Evolutionary conservation across 2,888 invertebrate species (phyloP), one percentile per base, ranked within the genome.

Genomic region (Pandemis heparana): DNA sequence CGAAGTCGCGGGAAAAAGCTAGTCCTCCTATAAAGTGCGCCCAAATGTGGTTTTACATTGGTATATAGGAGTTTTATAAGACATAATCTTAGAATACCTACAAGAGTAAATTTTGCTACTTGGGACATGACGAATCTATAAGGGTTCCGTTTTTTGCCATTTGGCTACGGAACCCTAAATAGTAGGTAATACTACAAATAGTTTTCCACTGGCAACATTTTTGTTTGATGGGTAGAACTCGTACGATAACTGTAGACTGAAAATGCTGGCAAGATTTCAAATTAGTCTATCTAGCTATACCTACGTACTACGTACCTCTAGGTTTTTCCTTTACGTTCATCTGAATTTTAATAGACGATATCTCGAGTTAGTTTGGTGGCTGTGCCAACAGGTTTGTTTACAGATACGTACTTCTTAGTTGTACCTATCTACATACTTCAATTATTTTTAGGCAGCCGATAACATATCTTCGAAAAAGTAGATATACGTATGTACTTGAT

Each of bases 201-300:
- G 23, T 32, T 32, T 32, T 4, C 23, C 23, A 32, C 23, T 2
- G 23, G 23, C 3, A 32, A 32, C 23, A 32, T 32, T 46, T 12
- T 10, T 14, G 53, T 53, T 18, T 53, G 18, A 18, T 16, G 9
- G 53, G 53, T 18, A 53, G 18, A 18, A 3, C 3, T 23, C 23
- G 46, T 48, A 48, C n/a, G 2, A 5, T 12, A 62, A 16, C 14
- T 14, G 9, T 62, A 62, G 60, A 23, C 53, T 12, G 60, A 62
- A 62, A 39, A 62, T 16, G 1, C 43, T 62, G 62, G 62, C 62
- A 62, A 62, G 41, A 12, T 16, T 18, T 63, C 18, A 63, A 63
- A 46, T 18, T n/a, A n/a, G n/a, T n/a, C n/a, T n/a, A n/a, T n/a
- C n/a, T n/a, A n/a, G n/a, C n/a, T n/a, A n/a, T n/a, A n/a, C n/a